Conservation (phyloP, 2,888 invertebrate genomes). For the Acanthosepion pharaonis region DNA sequence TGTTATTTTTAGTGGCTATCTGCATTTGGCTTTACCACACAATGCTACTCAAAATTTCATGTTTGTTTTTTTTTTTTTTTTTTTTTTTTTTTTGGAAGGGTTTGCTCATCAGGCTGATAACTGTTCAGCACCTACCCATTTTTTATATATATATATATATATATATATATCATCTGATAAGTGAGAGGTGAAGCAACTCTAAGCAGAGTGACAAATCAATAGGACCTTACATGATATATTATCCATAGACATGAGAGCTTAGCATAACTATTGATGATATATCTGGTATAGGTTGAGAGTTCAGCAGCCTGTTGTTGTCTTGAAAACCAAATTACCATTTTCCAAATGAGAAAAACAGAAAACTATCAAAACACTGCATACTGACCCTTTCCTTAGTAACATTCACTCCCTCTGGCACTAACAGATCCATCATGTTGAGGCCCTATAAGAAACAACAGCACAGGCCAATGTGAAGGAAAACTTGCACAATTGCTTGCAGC, state of each 20-base stretch:
- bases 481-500: not conserved
- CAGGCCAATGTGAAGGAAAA: not conserved
- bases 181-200: too few relatives aligned
- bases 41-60: too few relatives aligned
- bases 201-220: not conserved
- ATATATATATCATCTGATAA: too few relatives aligned
- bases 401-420: not conserved
- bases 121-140: too few relatives aligned
- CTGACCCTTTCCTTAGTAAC: not conserved
- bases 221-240: not conserved
- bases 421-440: not conserved
- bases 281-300: not conserved
- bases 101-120: too few relatives aligned
- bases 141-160: too few relatives aligned
- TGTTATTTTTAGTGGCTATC: too few relatives aligned
- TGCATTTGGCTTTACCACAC: too few relatives aligned
- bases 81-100: too few relatives aligned
- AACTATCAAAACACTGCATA: not conserved
- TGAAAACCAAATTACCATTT: slow-evolving; percentile 15
- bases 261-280: slow-evolving; percentile 17
- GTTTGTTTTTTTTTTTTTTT: too few relatives aligned
- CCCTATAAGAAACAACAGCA: not conserved
- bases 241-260: not conserved
- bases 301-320: slow-evolving; percentile 20
- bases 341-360: not conserved